Evolutionary conservation across 1,140 invertebrate genomes (phyloP), one percentile per base, ranked within the genome.

Genomic region (Nephotettix cincticeps): DNA sequence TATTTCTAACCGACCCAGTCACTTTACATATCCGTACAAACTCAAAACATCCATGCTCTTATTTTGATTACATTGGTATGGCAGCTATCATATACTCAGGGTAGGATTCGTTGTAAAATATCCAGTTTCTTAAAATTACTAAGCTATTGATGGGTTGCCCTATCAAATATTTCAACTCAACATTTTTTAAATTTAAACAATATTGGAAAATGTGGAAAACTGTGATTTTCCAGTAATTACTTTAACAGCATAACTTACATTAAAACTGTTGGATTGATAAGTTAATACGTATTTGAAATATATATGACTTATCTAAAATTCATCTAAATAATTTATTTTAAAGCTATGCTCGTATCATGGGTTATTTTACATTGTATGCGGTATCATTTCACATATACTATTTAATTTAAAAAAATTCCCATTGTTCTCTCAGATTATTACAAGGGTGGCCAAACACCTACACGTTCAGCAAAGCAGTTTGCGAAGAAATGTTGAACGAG

Each of bases 371-470:
- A 43, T n/a, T 43, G 9, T n/a, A 43, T 43, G 9, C 40, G n/a
- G n/a, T n/a, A 11, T 43, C 9, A 43, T 43, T 43, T 43, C n/a
- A 43, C 9, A n/a, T 43, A 11, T 11, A n/a, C n/a, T 43, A 9
- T n/a, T 9, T 43, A 51, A 51, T 51, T 51, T 51, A n/a, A 51
- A 51, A 51, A 11, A 51, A 4, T 51, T n/a, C 21, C 21, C n/a
- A 6, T 51, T 51, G 0, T 71, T 6, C 19, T 68, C 71, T 2
- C 76, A 88, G 86, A 23, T 75, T 86, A 6, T 73, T 89, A 1
- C 84, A 84, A n/a, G 83, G 86, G 63, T 92, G 87, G 79, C 93
- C 93, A 0, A 96, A 96, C 77, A 93, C 92, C 0, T 96, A 96
- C 75, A 88, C 90, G 0, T 95, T 88, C 76, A 94, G 92, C 2